Conservation (phyloP, 2,888 invertebrate species). For the Chironomus riparius region DNA sequence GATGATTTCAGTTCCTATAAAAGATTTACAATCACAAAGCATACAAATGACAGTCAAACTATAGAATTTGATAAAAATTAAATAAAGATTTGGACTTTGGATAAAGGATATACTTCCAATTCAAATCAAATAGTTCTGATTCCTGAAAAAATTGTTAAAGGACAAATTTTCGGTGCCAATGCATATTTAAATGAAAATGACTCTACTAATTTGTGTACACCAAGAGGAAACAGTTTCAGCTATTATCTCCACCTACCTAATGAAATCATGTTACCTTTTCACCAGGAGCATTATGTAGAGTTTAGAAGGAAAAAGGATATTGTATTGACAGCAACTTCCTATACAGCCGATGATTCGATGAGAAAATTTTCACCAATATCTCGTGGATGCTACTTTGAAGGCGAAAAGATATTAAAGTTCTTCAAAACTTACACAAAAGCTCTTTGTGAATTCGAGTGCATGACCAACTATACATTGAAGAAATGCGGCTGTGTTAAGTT, state of each 20-base stretch:
- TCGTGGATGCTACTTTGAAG: neutral
- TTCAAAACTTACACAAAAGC: neutral
- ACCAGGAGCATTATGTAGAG: neutral
- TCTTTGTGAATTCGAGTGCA: slow-evolving; percentile 1
- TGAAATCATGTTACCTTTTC: neutral
- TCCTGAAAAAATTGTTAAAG: too few relatives aligned
- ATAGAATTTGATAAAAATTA: too few relatives aligned
- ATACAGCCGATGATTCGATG: neutral
- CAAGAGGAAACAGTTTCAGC: neutral
- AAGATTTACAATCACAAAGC: too few relatives aligned
- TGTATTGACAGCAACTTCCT: neutral
- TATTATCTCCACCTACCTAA: neutral
- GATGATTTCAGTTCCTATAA: too few relatives aligned
- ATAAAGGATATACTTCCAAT: too few relatives aligned
- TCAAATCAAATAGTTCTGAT: too few relatives aligned
- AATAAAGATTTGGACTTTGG: too few relatives aligned
- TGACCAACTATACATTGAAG: neutral
- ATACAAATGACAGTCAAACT: too few relatives aligned
- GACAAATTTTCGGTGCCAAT: too few relatives aligned
- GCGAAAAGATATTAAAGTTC: neutral
- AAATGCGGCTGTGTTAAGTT: neutral
- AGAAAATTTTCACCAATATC: neutral
- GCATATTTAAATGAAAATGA: too few relatives aligned
- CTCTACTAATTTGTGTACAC: too few relatives aligned
- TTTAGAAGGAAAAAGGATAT: neutral